Evolutionary conservation across 2,797 vertebrate genomes (phyloP), one percentile per base, ranked within the genome.

Genomic region (Pantherophis alleghaniensis): DNA sequence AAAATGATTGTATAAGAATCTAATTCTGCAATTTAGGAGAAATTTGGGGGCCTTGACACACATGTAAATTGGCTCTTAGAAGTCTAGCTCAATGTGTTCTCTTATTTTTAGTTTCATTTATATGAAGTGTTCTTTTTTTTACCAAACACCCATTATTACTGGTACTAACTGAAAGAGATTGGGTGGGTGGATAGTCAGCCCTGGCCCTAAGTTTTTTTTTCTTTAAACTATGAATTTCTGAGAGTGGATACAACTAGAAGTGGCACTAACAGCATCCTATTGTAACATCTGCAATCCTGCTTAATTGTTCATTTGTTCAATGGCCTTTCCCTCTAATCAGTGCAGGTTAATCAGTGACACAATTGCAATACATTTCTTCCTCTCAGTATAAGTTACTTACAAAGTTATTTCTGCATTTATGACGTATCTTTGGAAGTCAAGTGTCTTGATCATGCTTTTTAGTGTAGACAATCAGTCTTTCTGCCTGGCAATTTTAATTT

Each of bases 281-380:
- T 87, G 53, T 93, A 60, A 42, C 37, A 74, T 88, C 61, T 53
- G 42, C 86, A 60, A n/a, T 91, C 37, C 61, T n/a, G 42, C 86
- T 88, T 91, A 79, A 93, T 91, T 93, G 42, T 22, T 88, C 63
- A 93, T 91, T 91, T 91, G 90, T 87, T 91, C 90, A 61, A 56
- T 91, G 90, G 56, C 86, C 90, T 91, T 32, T 88, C 66, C 74
- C 61, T 69, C 83, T 26, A 26, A 83, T 83, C 60, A 91, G 60
- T 83, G 90, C 42, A 93, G 79, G 88, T 90, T 90, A 93, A 90
- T 87, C 59, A 53, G 42, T 74, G 51, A 57, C 28, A 57, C 28
- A 51, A 88, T 53, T 60, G 63, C 13, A 42, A 56, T 60, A 16
- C 59, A 2, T 93, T 47, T 74, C 86, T 91, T 88, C 63, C 53